Base-by-base conservation (phyloP, 2,888 invertebrate genomes). In the Caenorhabditis doughertyi region DNA sequence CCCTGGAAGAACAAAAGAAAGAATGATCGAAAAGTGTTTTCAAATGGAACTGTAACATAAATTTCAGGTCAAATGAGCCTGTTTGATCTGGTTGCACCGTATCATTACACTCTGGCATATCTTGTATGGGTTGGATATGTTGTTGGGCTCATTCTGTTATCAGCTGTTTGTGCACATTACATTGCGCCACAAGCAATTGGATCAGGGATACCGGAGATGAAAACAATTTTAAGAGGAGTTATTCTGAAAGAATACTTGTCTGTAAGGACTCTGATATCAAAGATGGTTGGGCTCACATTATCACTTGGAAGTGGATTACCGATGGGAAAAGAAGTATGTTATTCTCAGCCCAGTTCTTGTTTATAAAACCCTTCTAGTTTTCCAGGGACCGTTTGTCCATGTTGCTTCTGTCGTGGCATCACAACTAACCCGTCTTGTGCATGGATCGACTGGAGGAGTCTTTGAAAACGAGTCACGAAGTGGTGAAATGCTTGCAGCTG, bases 181-280 rank as follows among this genome's bases (percentile, higher is more conserved):
- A 95, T 98, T 58, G 97, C 98, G 7, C 97, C 98, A 3, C 98
- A 98, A 93, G 97, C 97, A 86, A 97, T 98, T 92, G 97, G 85
- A 18, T 88, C 87, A 8, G 88, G 88, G 39, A 87, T 88, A 27
- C 87, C 87, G 3, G 89, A 89, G 65, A 90, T 90, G 90, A 98
- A 98, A 94, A 98, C 98, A 2, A 97, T 98, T 85, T 88, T 94
- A 27, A 94, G 98, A 86, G 98, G 98, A 55, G 98, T 99, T 1
- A 96, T 97, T 60, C 93, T 99, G 70, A 98, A 99, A 93, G 98
- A 98, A 92, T 99, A 98, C 93, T 94, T 98, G 81, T 97, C 98
- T 62, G 96, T 97, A 92, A 94, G 96, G 88, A 98, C 98, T 0
- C 94, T 99, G 81, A 94, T 98, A 70, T 96, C 98, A 72, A 99